Conservation (phyloP, 2,888 invertebrate genomes). For the Stenurella melanura region DNA sequence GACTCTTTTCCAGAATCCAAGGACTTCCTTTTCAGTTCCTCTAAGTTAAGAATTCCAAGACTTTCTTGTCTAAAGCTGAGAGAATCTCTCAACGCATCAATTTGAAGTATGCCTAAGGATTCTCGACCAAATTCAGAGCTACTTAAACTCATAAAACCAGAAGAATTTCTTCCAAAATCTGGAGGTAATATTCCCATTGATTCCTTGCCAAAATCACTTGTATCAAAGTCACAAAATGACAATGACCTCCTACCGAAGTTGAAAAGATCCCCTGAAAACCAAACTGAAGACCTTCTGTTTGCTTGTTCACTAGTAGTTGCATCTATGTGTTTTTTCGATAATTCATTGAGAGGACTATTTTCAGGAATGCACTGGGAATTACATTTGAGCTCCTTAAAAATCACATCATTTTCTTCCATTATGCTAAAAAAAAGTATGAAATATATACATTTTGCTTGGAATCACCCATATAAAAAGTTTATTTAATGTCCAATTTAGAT, state of each 20-base stretch:
- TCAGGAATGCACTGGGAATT: background rate
- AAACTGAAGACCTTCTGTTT: constrained; percentile 22
- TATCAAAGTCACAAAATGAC: constrained; percentile 19
- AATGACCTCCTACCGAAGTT: constrained; percentile 8
- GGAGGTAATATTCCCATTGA: constrained; percentile 48
- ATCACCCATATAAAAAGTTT: too few species aligned
- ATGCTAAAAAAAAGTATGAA: constrained; percentile 14
- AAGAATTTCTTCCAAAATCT: constrained; percentile 44
- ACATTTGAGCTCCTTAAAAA: constrained; percentile 7
- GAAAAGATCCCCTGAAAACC: background rate
- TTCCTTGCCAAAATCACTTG: constrained; percentile 42
- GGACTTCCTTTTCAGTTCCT: constrained; percentile 52
- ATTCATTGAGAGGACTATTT: constrained; percentile 24
- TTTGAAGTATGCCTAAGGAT: constrained; percentile 30
- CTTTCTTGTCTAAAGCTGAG: constrained; percentile 43
- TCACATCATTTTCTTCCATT: constrained; percentile 17
- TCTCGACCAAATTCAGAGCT: constrained; percentile 18
- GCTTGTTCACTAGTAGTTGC: background rate
- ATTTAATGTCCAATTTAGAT: too few species aligned
- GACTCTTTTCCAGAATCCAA: constrained; percentile 49
- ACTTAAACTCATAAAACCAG: constrained; percentile 40
- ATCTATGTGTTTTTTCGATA: constrained; percentile 15
- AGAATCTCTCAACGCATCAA: constrained; percentile 30
- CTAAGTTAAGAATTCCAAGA: constrained; percentile 45
- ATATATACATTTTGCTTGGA: too few species aligned